These are phyloP conservation scores for Chelonia mydas DNA, from an alignment of 2,797 vertebrate species.

Conservation along the genomic window DNA sequence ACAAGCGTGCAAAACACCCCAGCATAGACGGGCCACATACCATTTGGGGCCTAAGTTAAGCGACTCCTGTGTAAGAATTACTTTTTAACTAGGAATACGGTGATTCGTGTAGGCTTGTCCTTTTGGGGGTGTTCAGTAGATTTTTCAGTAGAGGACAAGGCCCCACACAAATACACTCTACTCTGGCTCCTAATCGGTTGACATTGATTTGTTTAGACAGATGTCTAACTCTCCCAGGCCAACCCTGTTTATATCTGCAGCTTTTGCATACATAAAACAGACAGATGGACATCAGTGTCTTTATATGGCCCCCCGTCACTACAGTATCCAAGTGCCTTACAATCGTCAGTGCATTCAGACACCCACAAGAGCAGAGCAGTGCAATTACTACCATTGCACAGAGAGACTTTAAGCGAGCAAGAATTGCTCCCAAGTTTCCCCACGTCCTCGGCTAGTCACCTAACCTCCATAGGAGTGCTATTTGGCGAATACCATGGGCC, in stretches of 20 bases:
- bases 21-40: too few species aligned
- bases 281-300: too few species aligned
- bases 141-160: background rate
- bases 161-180: background rate
- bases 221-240: background rate
- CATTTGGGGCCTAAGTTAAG: too few species aligned
- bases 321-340: background rate
- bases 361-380: background rate
- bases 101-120: too few species aligned
- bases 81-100: too few species aligned
- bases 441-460: too few species aligned
- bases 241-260: background rate
- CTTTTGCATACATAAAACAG: background rate
- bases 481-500: fast-evolving
- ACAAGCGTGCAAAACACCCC: too few species aligned
- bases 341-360: background rate
- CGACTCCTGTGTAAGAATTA: too few species aligned
- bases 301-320: too few species aligned
- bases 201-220: background rate
- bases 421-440: background rate
- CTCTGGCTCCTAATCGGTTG: background rate
- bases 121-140: too few species aligned
- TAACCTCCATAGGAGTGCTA: background rate
- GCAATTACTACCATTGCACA: fast-evolving
- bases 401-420: background rate